These are phyloP conservation scores for Cheilosia vernalis DNA, from an alignment of 2,888 invertebrate species.

Conservation along the genomic window DNA sequence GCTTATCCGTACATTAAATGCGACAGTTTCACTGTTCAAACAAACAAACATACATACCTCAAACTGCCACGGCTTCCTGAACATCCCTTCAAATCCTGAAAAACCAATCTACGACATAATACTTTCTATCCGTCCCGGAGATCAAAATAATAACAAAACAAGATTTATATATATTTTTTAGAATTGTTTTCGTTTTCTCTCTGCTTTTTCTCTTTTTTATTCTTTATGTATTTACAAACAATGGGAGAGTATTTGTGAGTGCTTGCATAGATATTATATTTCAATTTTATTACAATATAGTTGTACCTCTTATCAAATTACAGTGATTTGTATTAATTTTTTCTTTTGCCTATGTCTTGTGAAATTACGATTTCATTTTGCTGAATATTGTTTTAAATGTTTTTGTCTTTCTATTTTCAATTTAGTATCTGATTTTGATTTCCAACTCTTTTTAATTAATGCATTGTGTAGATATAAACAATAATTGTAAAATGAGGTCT, in stretches of 20 bases:
- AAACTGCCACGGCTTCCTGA: too few species aligned
- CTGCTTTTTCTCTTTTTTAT: constrained; percentile 34
- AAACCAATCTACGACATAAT: not conserved
- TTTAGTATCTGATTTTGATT: constrained; percentile 57
- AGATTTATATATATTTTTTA: constrained; percentile 38
- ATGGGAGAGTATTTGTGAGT: constrained; percentile 65
- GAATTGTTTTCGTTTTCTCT: constrained; percentile 37
- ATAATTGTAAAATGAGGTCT: constrained; percentile 47
- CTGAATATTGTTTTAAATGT: constrained; percentile 23
- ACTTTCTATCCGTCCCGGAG: constrained; percentile 3
- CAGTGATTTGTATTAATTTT: constrained; percentile 35
- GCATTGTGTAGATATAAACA: not conserved
- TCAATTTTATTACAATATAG: constrained; percentile 55
- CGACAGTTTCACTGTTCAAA: too few species aligned
- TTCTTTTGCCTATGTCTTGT: constrained; percentile 51
- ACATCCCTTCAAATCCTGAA: too few species aligned
- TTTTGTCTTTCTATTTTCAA: constrained; percentile 14
- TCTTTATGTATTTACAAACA: constrained; percentile 68
- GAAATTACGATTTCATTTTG: constrained; percentile 38
- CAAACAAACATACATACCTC: too few species aligned
- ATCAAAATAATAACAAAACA: constrained; percentile 25
- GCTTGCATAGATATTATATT: constrained; percentile 59
- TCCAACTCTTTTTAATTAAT: constrained; percentile 37
- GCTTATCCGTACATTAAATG: too few species aligned
- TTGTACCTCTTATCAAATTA: constrained; percentile 51